Conservation (phyloP, 53 echinoderm and acorn worm species). For the Antedon mediterranea region DNA sequence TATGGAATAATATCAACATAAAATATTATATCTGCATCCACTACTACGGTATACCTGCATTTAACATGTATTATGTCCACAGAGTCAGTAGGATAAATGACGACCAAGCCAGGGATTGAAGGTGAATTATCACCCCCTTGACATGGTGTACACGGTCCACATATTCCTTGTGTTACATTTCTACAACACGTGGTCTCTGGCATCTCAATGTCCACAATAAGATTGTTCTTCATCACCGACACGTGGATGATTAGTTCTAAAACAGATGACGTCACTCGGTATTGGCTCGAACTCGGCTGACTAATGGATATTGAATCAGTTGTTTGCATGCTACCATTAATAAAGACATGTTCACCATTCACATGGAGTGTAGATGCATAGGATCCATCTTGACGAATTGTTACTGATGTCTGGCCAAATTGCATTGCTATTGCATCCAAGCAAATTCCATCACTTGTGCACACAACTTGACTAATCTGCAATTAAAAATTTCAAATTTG, state of each 20-base stretch:
- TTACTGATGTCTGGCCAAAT: constrained; percentile 17
- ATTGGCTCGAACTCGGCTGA: constrained; percentile 7
- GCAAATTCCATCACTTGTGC: constrained; percentile 18
- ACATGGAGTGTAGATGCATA: constrained; percentile 21
- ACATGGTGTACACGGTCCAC: constrained; percentile 34
- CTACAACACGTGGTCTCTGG: constrained; percentile 21
- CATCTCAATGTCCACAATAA: constrained; percentile 35
- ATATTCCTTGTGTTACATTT: constrained; percentile 17
- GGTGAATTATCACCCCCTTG: not conserved
- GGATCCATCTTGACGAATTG: constrained; percentile 21
- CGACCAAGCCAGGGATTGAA: not conserved
- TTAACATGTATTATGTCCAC: not conserved
- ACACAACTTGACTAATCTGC: constrained; percentile 33
- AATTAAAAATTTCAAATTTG: too few relatives aligned
- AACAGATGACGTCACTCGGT: constrained; percentile 12
- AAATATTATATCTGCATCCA: not conserved
- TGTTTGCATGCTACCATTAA: constrained; percentile 18
- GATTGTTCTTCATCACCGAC: constrained; percentile 19
- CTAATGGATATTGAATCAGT: constrained; percentile 11
- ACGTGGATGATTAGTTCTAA: constrained; percentile 25
- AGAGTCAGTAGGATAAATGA: constrained; percentile 4
- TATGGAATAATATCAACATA: not conserved
- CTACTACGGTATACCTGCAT: not conserved
- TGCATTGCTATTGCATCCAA: constrained; percentile 26
- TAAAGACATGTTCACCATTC: constrained; percentile 6